Base-by-base conservation (phyloP, 2,888 invertebrate genomes). In the Adelphocoris suturalis region DNA sequence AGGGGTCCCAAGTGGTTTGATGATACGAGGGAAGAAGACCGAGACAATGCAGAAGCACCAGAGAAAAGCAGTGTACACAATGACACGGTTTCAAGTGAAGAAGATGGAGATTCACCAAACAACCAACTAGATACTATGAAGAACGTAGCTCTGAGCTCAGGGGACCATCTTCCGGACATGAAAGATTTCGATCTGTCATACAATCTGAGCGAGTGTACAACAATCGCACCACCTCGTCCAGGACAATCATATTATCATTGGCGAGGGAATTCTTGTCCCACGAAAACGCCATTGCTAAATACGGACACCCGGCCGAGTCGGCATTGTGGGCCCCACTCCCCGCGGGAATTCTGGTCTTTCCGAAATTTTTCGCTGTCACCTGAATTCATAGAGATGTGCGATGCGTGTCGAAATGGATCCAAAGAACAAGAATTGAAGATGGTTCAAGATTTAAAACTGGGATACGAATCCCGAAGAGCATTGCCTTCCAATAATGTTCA, bases 91-190 rank as follows among this genome's bases (percentile, higher is more conserved):
- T 2, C 16, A n/a, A 61, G n/a, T 9, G 3, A 19, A 19, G 61
- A 16, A 61, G 3, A 61, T 9, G 19, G n/a, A 19, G 61, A 23
- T 12, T n/a, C 57, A 57, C 19, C 57, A n/a, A 16, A 57, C 11
- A 16, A 57, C n/a, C 68, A 68, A 68, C 23, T 68, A 0, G 68
- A 68, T 23, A 11, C 4, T 12, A 68, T 68, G 68, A 68, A 23
- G 27, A 23, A 68, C 0, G 19, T 23, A 23, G 19, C 23, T 13
- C 9, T 78, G 28, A 47, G 46, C 46, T 37, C 48, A 19, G 85
- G 85, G 12, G 85, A 85, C 19, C 85, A 85, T 37, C 61, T 85
- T 55, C 85, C 85, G 12, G 85, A 85, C 28, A 85, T 85, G 85
- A 85, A 61, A 14, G 85, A 85, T 37, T 85, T 85, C 61, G 85